Evolutionary conservation across 2,113 vertebrate species (phyloP), one percentile per base, ranked within the genome.

Genomic region (Microtus montanus): DNA sequence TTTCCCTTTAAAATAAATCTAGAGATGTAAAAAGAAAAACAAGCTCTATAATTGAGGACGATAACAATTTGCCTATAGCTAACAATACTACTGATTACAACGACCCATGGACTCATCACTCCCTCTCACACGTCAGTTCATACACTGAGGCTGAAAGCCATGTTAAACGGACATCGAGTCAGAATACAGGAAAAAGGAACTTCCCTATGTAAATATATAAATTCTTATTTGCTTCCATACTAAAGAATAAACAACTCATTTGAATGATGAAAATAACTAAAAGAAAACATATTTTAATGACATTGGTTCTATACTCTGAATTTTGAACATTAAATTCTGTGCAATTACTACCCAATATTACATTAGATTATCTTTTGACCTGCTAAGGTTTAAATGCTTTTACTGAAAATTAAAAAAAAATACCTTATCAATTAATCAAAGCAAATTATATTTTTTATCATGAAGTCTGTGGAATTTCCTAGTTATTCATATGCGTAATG

Each of bases 141-240:
- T 68, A 30, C 73, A 79, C 85, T 93, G 92, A 95, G 90, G 78
- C 15, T 82, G 77, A 79, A 93, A 95, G 30, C 10, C 79, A 66
- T 75, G 58, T 52, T 97, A 96, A 96, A 85, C 61, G 93, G 86
- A 7, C 68, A 95, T 71, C 26, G 89, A 93, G 5, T 96, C 92
- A 96, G 79, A 97, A 96, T 94, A 93, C 74, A 91, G 94, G 49
- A 84, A 96, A 97, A 97, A 75, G 96, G 49, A 86, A 33, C 5
- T 86, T 93, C 41, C 94, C 95, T 93, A 85, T 83, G 92, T 96
- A 97, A 96, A 97, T 75, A 35, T 80, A 94, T 20, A 92, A 61
- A 94, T 77, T 96, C 78, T 82, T 82, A 96, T 97, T 95, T 96
- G 96, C 85, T 86, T 44, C 33, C 97, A 89, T 91, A 94, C 89